Base-by-base conservation (phyloP, 2,888 invertebrate species). In the Euspilapteryx auroguttella region DNA sequence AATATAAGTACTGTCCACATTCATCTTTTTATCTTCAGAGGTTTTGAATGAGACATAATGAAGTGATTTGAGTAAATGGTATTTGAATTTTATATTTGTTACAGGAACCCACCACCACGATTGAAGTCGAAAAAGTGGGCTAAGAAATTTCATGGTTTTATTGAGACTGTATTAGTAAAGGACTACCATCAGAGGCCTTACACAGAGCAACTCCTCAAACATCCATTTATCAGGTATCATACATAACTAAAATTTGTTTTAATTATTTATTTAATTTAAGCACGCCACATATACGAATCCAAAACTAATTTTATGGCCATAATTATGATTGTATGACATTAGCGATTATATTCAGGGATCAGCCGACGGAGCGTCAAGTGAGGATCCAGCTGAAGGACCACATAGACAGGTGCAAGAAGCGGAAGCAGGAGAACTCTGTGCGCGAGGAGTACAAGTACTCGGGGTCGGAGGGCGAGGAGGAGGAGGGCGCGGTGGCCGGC, bases 311-410 rank as follows among this genome's bases (percentile, higher is more conserved):
- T n/a, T n/a, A n/a, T n/a, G n/a, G n/a, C n/a, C n/a, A n/a, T n/a
- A n/a, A n/a, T n/a, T n/a, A n/a, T n/a, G n/a, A n/a, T n/a, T n/a
- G n/a, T n/a, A n/a, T n/a, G n/a, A n/a, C n/a, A n/a, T n/a, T n/a
- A n/a, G n/a, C n/a, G n/a, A n/a, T n/a, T n/a, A 17, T 17, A 17
- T 8, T n/a, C 48, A 77, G 93, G 71, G 98, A 99, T 78, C 97
- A 98, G 75, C 97, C 98, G 12, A 97, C 96, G 28, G 99, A 99
- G 73, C 80, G 97, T 45, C 95, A 98, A 79, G 96, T 98, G 42
- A 82, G 97, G 55, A 97, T 96, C 71, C 96, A 98, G 65, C 83
- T 99, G 40, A 98, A 98, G 73, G 99, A 99, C 76, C 98, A 99
- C 73, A 97, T 99, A 65, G 99, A 99, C 75, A 81, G 78, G 34